phyloP scores from a whole-genome alignment of 2,113 vertebrate species.

The Blennius ocellaris region DNA sequence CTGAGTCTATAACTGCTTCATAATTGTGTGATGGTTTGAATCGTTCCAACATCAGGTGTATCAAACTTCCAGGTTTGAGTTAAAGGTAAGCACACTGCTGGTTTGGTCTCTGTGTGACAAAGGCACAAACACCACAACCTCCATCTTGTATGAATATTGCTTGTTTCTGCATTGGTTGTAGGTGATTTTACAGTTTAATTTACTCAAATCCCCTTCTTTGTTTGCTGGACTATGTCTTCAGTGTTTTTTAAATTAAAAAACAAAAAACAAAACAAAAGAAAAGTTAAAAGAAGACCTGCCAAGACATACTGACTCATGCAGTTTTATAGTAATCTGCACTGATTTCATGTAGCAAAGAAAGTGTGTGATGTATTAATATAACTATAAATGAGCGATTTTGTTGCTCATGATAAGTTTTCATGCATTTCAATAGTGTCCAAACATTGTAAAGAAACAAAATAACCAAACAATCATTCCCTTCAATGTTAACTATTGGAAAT shows the following conservation, averaged over 20 bases:
- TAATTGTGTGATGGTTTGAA: slow-evolving; percentile 40
- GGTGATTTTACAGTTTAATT: slow-evolving; percentile 8
- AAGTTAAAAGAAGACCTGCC: no score
- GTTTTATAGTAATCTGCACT: no score
- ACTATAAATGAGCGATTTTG: background rate
- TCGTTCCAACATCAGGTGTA: background rate
- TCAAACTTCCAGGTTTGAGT: slow-evolving; percentile 31
- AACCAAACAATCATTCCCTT: background rate
- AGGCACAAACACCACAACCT: slow-evolving; percentile 16
- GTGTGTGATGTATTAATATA: background rate
- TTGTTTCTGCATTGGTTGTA: slow-evolving; percentile 25
- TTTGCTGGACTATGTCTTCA: no score
- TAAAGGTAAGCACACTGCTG: slow-evolving; percentile 8
- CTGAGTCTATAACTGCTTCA: slow-evolving; percentile 31
- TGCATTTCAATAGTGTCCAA: background rate
- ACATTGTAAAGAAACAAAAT: slow-evolving; percentile 1
- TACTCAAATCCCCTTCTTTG: no score
- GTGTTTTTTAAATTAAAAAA: no score
- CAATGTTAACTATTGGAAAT: slow-evolving; percentile 8
- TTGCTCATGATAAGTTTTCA: background rate
- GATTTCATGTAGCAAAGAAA: no score
- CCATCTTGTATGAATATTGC: slow-evolving; percentile 30
- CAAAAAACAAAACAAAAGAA: no score
- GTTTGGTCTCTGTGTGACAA: background rate
- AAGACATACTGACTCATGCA: no score